Percentiles rank a stretch among this genome's conserved stretches.
Conservation (phyloP, 1,140 invertebrate species). For the Zelostemma sp. region DNA sequence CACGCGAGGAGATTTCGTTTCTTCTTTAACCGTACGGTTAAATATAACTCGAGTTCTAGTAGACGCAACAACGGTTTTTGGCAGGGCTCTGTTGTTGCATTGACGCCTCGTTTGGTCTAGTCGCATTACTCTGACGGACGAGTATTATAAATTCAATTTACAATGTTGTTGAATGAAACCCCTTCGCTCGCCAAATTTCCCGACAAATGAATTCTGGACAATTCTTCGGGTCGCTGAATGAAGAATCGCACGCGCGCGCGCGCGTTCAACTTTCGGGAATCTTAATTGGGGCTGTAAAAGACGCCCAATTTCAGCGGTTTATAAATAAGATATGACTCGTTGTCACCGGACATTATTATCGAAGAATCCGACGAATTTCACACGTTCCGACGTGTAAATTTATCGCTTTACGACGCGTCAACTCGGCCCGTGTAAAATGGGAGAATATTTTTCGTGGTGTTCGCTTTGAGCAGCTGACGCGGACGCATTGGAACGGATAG, state of each 20-base stretch:
- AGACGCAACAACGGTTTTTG: conserved; percentile 49
- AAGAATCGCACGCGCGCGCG: no score
- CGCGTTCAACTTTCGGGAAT: no score
- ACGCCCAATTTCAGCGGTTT: no score
- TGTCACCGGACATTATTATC: background rate
- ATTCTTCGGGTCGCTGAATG: no score
- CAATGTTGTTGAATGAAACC: conserved; percentile 30
- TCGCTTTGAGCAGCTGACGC: background rate
- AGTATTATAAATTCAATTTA: conserved; percentile 25
- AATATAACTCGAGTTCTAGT: conserved; percentile 34
- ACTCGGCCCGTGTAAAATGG: background rate
- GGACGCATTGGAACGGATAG: background rate
- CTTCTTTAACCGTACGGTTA: conserved; percentile 36
- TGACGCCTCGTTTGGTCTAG: conserved; percentile 59
- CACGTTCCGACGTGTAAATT: background rate
- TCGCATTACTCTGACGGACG: conserved; percentile 55
- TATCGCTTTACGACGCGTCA: conserved; percentile 2
- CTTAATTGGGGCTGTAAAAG: no score
- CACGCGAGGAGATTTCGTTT: conserved; percentile 24
- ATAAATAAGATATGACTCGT: background rate
- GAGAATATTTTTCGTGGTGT: background rate
- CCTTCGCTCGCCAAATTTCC: conserved; percentile 1
- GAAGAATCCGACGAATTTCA: background rate
- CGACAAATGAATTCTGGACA: no score
- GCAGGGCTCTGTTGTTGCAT: conserved; percentile 58